A percentile compares a stretch with the other conserved stretches of the same genome.
Conservation (phyloP, 2,797 vertebrate species). For the Lacerta agilis region DNA sequence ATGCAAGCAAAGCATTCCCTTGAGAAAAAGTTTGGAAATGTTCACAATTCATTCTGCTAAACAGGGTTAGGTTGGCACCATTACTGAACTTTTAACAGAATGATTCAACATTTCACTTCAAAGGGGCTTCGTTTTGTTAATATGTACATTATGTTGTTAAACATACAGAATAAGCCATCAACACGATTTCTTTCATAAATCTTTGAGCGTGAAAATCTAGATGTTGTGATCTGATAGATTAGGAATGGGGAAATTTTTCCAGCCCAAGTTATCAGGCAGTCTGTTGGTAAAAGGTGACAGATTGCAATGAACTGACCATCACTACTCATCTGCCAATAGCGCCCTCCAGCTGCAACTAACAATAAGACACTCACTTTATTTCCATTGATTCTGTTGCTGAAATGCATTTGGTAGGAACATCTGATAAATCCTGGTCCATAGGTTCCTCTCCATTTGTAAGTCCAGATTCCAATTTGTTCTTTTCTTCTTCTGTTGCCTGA, state of each 20-base stretch:
- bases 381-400: conserved; percentile 92
- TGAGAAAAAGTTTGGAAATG: not conserved
- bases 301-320: not conserved
- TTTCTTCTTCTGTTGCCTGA: conserved; percentile 97
- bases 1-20: not conserved
- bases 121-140: not conserved
- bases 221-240: not conserved
- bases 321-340: not conserved
- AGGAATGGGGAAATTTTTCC: not conserved
- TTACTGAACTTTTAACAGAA: not conserved
- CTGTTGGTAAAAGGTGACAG: not conserved
- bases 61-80: not conserved
- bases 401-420: conserved; percentile 96
- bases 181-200: no score
- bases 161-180: no score
- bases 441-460: conserved; percentile 96
- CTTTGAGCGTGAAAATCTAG: not conserved
- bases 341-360: not conserved
- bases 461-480: conserved; percentile 94
- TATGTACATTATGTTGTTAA: not conserved
- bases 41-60: not conserved
- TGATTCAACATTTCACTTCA: not conserved
- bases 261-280: not conserved
- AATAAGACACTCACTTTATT: conserved; percentile 87
- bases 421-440: conserved; percentile 97